phyloP scores from a whole-genome alignment of 2,113 vertebrate species.

The Thinocorus orbignyianus region DNA sequence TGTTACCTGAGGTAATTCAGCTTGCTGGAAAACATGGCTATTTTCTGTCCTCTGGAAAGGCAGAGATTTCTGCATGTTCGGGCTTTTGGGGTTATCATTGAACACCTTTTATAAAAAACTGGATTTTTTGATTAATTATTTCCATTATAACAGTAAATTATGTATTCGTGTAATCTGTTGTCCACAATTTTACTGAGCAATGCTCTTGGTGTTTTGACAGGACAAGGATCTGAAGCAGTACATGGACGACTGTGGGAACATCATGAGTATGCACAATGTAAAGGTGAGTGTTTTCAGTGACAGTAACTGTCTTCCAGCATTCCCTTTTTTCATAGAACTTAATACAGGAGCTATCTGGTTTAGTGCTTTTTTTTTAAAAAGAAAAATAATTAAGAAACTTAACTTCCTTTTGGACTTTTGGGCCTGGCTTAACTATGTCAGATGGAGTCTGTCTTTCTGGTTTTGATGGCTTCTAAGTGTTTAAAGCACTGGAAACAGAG shows the following conservation, averaged over 20 bases:
- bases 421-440: background rate
- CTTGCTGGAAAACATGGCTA: background rate
- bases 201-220: slow-evolving; percentile 70
- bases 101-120: background rate
- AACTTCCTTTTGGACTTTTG: background rate
- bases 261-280: slow-evolving; percentile 99
- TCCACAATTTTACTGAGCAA: background rate
- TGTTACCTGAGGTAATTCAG: background rate
- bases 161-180: background rate
- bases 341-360: background rate
- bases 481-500: background rate
- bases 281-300: slow-evolving; percentile 79
- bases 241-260: slow-evolving; percentile 99
- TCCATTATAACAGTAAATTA: background rate
- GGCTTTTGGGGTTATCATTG: rapidly evolving
- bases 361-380: background rate
- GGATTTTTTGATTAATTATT: background rate
- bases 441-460: background rate
- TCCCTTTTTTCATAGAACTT: no score
- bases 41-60: background rate
- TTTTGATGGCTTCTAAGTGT: background rate
- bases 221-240: slow-evolving; percentile 99
- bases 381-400: background rate
- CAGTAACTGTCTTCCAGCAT: background rate
- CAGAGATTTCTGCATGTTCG: background rate